phyloP scores from a whole-genome alignment of 2,797 vertebrate genomes.

The Hydrolagus colliei region DNA sequence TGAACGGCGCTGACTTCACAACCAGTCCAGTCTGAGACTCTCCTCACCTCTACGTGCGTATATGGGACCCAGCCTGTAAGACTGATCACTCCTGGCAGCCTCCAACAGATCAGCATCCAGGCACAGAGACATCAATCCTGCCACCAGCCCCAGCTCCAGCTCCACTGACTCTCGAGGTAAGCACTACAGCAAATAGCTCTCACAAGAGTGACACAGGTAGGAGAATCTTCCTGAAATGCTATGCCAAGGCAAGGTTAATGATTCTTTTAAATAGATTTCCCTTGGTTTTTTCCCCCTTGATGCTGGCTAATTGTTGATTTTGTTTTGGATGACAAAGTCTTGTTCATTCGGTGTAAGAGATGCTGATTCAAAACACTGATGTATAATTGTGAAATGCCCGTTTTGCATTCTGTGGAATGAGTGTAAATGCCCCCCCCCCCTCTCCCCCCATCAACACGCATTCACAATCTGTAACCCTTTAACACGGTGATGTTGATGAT shows the following conservation, averaged over 20 bases:
- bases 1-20: conserved; percentile 23
- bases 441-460: too few species aligned
- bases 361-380: too few species aligned
- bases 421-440: too few species aligned
- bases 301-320: too few species aligned
- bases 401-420: too few species aligned
- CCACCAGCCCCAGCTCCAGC: background rate
- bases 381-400: too few species aligned
- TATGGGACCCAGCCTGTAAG: background rate
- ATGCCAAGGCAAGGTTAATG: background rate
- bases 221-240: background rate
- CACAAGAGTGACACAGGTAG: background rate
- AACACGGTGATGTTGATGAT: background rate
- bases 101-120: background rate
- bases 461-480: too few species aligned
- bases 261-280: too few species aligned
- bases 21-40: background rate
- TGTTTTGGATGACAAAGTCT: too few species aligned
- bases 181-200: background rate
- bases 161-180: background rate
- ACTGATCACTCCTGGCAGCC: conserved; percentile 20
- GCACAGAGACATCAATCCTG: background rate
- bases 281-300: background rate
- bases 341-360: too few species aligned
- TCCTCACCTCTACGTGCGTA: conserved; percentile 4